phyloP scores from a whole-genome alignment of 2,113 vertebrate species.

The Dipodomys merriami region DNA sequence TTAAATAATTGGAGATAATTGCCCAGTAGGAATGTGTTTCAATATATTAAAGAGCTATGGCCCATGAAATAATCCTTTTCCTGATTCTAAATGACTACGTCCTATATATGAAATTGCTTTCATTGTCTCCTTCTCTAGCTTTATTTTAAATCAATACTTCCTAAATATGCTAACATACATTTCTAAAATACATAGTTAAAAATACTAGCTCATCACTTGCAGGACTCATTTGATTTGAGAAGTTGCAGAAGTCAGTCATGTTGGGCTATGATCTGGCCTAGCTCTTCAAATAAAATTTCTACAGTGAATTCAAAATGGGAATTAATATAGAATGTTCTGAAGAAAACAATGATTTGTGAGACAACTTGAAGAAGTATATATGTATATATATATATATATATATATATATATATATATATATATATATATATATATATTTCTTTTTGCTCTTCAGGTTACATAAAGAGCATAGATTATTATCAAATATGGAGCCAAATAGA shows the following conservation, averaged over 20 bases:
- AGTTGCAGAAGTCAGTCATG: neutral
- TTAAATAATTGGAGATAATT: slow-evolving; percentile 55
- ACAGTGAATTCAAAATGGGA: neutral
- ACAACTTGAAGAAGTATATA: neutral
- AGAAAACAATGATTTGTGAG: neutral
- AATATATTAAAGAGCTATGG: slow-evolving; percentile 40
- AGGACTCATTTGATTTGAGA: neutral
- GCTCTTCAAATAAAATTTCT: neutral
- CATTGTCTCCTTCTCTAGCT: neutral
- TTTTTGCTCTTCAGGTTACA: neutral
- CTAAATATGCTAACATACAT: neutral
- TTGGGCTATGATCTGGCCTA: neutral
- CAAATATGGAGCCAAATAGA: neutral
- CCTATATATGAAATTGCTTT: slow-evolving; percentile 23
- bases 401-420: neutral
- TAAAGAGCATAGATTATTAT: neutral
- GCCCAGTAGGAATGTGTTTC: slow-evolving; percentile 44
- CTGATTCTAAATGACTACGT: slow-evolving; percentile 50
- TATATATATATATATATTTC: neutral
- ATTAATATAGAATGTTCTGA: neutral
- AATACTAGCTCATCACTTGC: neutral
- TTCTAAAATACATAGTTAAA: neutral
- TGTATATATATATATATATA: too few relatives aligned
- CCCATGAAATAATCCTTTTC: slow-evolving; percentile 46
- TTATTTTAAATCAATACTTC: slow-evolving; percentile 11